These are phyloP conservation scores for Heterotilapia buettikoferi DNA, from an alignment of 2,113 vertebrate species.

Conservation along the genomic window DNA sequence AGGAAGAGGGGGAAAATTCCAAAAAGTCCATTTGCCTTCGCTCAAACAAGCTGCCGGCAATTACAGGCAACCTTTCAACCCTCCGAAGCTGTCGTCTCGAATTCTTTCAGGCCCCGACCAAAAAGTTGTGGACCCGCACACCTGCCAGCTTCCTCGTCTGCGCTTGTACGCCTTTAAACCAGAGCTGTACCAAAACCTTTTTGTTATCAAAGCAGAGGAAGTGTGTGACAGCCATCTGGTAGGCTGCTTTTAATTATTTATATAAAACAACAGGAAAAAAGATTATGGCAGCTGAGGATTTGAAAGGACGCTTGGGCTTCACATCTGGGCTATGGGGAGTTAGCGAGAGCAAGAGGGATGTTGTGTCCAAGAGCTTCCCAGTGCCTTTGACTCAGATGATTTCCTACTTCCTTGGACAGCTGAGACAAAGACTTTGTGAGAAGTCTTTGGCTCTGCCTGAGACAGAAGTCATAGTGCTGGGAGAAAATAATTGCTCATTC, in stretches of 20 bases:
- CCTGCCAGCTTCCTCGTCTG: conserved; percentile 55
- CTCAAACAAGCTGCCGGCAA: conserved; percentile 40
- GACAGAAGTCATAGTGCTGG: not conserved
- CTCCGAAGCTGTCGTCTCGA: conserved; percentile 25
- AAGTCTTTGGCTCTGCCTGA: not conserved
- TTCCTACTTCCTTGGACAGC: not conserved
- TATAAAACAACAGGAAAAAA: conserved; percentile 78
- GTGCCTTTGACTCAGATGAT: not conserved
- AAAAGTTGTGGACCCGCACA: conserved; percentile 19
- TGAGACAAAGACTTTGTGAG: not conserved
- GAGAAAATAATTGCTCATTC: conserved; percentile 9
- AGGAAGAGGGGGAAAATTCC: not conserved
- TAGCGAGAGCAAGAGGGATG: conserved; percentile 66
- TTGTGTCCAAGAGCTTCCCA: not conserved
- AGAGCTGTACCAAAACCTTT: conserved; percentile 4
- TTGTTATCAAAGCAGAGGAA: conserved; percentile 54
- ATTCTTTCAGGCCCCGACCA: conserved; percentile 31
- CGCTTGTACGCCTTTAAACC: not conserved
- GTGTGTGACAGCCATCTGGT: conserved; percentile 75
- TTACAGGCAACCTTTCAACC: conserved; percentile 57
- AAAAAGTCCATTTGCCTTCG: conserved; percentile 44
- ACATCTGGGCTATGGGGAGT: conserved; percentile 82
- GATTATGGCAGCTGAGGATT: conserved; percentile 61
- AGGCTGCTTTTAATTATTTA: conserved; percentile 80
- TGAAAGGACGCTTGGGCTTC: conserved; percentile 79